These are phyloP conservation scores for Microcebus ravelobensis DNA, from an alignment of 2,113 vertebrate genomes.

Conservation along the genomic window DNA sequence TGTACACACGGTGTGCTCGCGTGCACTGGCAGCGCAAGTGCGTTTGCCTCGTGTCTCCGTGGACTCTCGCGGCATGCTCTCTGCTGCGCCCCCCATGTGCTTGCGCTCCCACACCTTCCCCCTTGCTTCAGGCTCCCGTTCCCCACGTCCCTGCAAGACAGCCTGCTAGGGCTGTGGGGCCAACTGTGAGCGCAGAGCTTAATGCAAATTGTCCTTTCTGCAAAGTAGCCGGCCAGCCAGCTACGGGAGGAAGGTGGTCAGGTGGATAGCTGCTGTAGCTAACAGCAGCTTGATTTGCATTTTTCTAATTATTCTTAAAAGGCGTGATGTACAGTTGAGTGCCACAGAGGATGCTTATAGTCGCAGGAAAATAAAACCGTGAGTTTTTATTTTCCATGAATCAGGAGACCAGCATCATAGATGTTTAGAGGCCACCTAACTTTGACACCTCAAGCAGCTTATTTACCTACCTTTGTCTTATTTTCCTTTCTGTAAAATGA, in stretches of 20 bases:
- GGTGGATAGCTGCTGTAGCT: not conserved
- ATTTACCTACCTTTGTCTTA: not conserved
- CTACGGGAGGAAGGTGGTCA: not conserved
- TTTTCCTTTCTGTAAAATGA: not conserved
- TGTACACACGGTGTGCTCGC: not conserved
- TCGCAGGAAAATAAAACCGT: not conserved
- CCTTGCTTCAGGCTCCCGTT: not conserved
- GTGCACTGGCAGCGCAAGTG: fast-evolving
- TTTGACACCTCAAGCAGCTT: not conserved
- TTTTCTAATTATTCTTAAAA: constrained; percentile 43
- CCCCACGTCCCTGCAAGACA: not conserved
- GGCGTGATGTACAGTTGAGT: not conserved
- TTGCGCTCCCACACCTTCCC: not conserved
- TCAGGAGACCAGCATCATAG: not conserved
- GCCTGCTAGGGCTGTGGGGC: not conserved
- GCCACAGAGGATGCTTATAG: not conserved
- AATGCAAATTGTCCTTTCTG: not conserved
- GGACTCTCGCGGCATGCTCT: not conserved
- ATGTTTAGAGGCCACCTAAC: not conserved
- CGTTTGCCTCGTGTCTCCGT: fast-evolving
- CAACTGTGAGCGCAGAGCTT: not conserved
- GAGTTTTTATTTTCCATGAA: not conserved
- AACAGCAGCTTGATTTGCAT: not conserved
- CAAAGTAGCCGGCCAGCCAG: not conserved
- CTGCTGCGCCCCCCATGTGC: not conserved